Evolutionary conservation across 2,888 invertebrate genomes (phyloP).

Genomic region (Lepidonotus clava): DNA sequence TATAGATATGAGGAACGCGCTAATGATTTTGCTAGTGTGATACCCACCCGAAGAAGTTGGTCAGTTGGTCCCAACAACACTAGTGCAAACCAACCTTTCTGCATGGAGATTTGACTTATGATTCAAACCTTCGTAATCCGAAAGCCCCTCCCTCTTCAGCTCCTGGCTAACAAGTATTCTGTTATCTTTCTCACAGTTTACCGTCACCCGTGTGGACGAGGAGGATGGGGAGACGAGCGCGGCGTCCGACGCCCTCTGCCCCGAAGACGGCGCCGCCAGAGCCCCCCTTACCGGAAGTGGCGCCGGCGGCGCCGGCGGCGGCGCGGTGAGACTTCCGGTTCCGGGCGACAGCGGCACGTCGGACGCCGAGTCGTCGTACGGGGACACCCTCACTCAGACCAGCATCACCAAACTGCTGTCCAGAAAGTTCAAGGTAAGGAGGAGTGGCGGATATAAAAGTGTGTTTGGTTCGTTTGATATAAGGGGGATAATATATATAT

Average conservation of each 20-base stretch:
- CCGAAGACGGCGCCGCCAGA: constrained; percentile 12
- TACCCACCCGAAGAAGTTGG: no score
- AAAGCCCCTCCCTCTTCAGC: not conserved
- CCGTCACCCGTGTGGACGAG: constrained; percentile 53
- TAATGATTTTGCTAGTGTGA: no score
- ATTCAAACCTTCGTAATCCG: no score
- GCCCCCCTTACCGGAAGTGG: constrained; percentile 1
- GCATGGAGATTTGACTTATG: no score
- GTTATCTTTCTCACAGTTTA: constrained; percentile 51
- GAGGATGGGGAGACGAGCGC: constrained; percentile 1
- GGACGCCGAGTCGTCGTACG: constrained; percentile 57
- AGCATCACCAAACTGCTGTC: constrained; percentile 77
- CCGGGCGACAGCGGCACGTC: constrained; percentile 47
- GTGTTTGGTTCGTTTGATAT: no score
- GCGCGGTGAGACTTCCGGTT: constrained; percentile 21
- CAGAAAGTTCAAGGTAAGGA: constrained; percentile 74
- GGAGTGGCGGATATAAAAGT: no score
- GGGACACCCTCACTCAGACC: constrained; percentile 73
- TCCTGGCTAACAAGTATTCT: no score
- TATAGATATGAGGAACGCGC: no score
- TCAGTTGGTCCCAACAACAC: no score
- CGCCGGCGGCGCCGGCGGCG: not conserved
- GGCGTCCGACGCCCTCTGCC: not conserved
- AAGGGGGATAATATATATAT: no score
- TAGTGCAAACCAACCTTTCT: no score